Conservation (phyloP, 2,797 vertebrate genomes). For the Pangasius djambal region DNA sequence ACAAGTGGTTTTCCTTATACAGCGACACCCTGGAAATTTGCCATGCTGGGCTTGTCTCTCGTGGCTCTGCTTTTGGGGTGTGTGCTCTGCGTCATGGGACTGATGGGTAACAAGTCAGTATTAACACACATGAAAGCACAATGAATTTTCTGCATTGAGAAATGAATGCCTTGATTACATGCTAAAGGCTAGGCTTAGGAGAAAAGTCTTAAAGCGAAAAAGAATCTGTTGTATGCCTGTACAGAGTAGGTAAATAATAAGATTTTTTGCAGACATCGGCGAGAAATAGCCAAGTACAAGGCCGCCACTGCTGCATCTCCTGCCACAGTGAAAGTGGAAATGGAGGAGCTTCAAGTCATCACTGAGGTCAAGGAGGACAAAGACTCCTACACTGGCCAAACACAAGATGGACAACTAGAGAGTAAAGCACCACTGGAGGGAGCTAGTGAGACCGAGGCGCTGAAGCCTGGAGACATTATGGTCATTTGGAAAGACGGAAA, state of each 20-base stretch:
- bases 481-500: conserved; percentile 81
- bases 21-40: conserved; percentile 86
- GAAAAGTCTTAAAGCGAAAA: not conserved
- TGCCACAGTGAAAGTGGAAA: conserved; percentile 45
- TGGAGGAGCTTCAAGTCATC: conserved; percentile 61
- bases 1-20: conserved; percentile 42
- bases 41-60: conserved; percentile 78
- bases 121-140: not conserved
- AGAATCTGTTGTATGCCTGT: too few species aligned
- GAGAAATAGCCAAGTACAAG: conserved; percentile 68
- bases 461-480: conserved; percentile 66
- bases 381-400: not conserved
- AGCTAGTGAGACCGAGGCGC: conserved; percentile 14
- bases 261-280: conserved; percentile 77
- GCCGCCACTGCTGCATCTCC: conserved; percentile 41
- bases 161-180: not conserved
- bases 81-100: conserved; percentile 77
- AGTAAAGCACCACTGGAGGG: conserved; percentile 5
- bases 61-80: conserved; percentile 79
- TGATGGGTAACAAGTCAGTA: conserved; percentile 80
- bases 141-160: not conserved
- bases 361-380: conserved; percentile 37
- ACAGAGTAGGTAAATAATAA: not conserved
- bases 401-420: conserved; percentile 9
- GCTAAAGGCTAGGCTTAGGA: not conserved